A percentile compares a stretch with the other conserved stretches of the same genome.
Conservation (phyloP, 2,888 invertebrate species). For the Pedicia rivosa region DNA sequence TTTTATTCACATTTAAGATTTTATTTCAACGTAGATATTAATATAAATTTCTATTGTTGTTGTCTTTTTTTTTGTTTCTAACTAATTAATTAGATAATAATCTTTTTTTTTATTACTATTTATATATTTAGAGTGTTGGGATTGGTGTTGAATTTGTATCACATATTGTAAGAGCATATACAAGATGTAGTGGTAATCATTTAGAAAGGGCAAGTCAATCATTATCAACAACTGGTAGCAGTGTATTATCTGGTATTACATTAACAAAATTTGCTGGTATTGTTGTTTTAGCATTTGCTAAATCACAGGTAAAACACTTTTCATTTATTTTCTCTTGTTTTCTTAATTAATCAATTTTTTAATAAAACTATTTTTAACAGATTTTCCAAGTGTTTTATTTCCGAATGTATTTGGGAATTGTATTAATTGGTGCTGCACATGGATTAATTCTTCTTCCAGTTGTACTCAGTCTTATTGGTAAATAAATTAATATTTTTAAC, state of each 20-base stretch:
- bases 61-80: conserved; percentile 1
- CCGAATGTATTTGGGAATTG: conserved; percentile 89
- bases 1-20: not conserved
- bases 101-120: not conserved
- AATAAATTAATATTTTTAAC: no score
- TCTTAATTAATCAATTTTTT: not conserved
- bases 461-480: conserved; percentile 65
- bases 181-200: conserved; percentile 27
- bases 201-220: conserved; percentile 55
- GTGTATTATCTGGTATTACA: conserved; percentile 88
- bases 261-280: conserved; percentile 88
- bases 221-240: conserved; percentile 68
- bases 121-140: conserved; percentile 51
- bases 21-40: not conserved
- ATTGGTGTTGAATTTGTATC: conserved; percentile 94
- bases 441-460: conserved; percentile 87
- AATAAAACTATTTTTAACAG: conserved; percentile 9
- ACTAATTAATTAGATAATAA: not conserved
- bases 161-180: conserved; percentile 57
- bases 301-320: conserved; percentile 43
- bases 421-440: conserved; percentile 79
- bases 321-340: not conserved
- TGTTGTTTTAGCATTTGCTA: conserved; percentile 77
- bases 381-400: conserved; percentile 86
- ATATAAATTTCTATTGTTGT: not conserved